These are phyloP conservation scores for Esperia sulphurella DNA, from an alignment of 2,888 invertebrate genomes.

Conservation along the genomic window DNA sequence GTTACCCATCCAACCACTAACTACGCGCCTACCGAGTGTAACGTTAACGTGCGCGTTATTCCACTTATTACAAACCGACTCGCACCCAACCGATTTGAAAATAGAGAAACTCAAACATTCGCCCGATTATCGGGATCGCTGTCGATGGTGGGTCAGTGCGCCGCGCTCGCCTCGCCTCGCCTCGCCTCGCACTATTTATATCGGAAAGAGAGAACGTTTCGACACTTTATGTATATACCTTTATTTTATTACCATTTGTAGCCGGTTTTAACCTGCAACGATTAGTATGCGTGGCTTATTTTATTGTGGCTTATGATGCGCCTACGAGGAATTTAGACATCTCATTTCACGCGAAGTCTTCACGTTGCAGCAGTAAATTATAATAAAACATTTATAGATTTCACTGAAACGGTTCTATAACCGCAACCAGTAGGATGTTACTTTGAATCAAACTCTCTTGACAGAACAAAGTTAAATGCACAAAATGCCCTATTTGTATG, in stretches of 20 bases:
- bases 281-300: conserved; percentile 66
- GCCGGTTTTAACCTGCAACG: conserved; percentile 70
- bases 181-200: conserved; percentile 74
- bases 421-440: too few relatives aligned
- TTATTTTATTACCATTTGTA: conserved; percentile 76
- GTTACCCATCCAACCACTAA: conserved; percentile 35
- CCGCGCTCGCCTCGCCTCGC: conserved; percentile 40
- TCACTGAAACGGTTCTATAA: too few relatives aligned
- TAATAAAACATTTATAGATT: background rate
- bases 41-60: conserved; percentile 50
- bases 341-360: background rate
- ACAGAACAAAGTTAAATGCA: too few relatives aligned
- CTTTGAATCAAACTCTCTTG: too few relatives aligned
- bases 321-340: conserved; percentile 25
- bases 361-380: conserved; percentile 16
- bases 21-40: conserved; percentile 23
- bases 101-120: conserved; percentile 76
- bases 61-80: conserved; percentile 33
- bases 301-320: conserved; percentile 59
- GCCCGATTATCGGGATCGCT: conserved; percentile 73
- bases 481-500: background rate
- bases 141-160: conserved; percentile 75
- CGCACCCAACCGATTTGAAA: conserved; percentile 62
- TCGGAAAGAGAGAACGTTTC: conserved; percentile 69
- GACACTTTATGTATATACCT: conserved; percentile 68